These are phyloP conservation scores for Narcine bancroftii DNA, from an alignment of 2,113 vertebrate genomes.

Conservation along the genomic window DNA sequence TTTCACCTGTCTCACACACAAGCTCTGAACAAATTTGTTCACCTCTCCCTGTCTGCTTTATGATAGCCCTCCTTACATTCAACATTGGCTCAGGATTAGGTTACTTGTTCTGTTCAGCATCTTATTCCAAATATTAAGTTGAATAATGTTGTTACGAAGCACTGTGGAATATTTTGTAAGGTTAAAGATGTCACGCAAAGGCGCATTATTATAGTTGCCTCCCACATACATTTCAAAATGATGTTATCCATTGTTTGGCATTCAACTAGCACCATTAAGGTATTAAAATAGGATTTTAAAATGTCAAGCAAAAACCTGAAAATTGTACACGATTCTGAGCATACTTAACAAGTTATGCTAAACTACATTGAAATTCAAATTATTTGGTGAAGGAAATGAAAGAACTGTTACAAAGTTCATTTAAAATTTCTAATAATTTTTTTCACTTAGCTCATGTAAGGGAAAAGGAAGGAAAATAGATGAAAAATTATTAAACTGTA, in stretches of 20 bases:
- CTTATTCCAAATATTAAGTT: neutral
- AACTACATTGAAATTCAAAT: neutral
- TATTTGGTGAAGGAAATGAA: neutral
- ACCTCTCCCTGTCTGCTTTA: neutral
- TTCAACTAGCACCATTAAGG: neutral
- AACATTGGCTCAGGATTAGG: neutral
- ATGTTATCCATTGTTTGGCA: neutral
- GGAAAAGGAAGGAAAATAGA: neutral
- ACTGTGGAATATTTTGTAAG: neutral
- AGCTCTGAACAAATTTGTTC: neutral
- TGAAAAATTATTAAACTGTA: neutral
- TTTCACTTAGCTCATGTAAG: neutral
- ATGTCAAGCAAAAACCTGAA: neutral
- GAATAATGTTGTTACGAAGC: neutral
- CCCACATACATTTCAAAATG: neutral
- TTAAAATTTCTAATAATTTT: neutral
- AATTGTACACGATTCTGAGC: neutral
- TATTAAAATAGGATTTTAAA: neutral
- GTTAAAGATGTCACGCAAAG: neutral
- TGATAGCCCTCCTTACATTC: neutral
- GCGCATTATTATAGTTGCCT: neutral
- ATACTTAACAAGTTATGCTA: neutral
- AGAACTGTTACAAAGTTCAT: neutral
- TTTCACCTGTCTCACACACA: neutral
- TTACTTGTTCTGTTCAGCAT: neutral